Percentiles rank a stretch among this genome's conserved stretches.
Evolutionary conservation across 2,113 vertebrate species (phyloP).

Genomic region (Xyrauchen texanus): DNA sequence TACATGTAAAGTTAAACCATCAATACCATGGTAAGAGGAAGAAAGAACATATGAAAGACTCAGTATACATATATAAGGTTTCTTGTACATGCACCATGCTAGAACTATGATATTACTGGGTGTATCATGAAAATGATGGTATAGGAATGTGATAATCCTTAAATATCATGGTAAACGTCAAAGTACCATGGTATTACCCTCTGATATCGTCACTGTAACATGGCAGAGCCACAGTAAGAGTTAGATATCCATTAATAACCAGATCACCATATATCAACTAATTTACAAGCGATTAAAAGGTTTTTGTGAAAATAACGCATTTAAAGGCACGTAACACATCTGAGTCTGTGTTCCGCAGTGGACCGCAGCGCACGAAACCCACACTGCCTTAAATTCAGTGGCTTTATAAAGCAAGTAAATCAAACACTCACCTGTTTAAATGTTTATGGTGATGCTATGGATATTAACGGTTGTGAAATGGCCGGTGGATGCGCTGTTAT

Average conservation of each 20-base stretch:
- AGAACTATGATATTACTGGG: background rate
- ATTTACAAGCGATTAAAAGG: too few relatives aligned
- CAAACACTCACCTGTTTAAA: slow-evolving; percentile 13
- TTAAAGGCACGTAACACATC: background rate
- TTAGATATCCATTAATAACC: background rate
- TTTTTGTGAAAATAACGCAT: background rate
- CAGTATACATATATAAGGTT: too few relatives aligned
- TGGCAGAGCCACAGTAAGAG: background rate
- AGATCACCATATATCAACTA: background rate
- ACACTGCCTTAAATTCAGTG: background rate
- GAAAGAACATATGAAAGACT: too few relatives aligned
- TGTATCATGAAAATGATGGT: background rate
- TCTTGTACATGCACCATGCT: background rate
- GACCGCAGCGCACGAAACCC: slow-evolving; percentile 22
- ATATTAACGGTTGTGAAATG: background rate
- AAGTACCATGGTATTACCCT: background rate
- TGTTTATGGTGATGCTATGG: background rate
- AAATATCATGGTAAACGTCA: background rate
- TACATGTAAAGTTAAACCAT: too few relatives aligned
- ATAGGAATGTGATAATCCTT: background rate
- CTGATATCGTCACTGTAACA: background rate
- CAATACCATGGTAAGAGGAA: too few relatives aligned
- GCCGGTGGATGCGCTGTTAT: background rate
- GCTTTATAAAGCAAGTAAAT: background rate
- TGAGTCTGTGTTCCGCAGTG: slow-evolving; percentile 26